Percentiles rank a stretch among this genome's conserved stretches.
phyloP scores from a whole-genome alignment of 2,113 vertebrate species.

The Bubo blakistoni region DNA sequence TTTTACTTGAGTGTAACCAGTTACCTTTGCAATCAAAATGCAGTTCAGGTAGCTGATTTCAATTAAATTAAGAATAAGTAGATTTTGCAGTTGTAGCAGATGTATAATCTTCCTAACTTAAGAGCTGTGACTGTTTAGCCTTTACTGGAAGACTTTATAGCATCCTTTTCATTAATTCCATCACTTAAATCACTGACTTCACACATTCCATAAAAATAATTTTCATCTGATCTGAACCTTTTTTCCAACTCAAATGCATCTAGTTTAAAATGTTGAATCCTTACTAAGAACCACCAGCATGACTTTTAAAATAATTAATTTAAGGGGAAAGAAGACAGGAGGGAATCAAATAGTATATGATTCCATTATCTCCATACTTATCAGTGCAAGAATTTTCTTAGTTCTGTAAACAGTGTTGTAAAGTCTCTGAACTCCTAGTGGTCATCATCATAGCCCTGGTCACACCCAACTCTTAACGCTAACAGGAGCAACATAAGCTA shows the following conservation, averaged over 20 bases:
- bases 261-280: neutral
- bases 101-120: neutral
- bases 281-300: neutral
- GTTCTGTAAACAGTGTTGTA: neutral
- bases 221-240: neutral
- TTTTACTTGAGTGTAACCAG: neutral
- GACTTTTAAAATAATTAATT: neutral
- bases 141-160: neutral
- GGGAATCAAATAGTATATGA: neutral
- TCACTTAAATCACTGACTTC: neutral
- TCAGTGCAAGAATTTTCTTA: neutral
- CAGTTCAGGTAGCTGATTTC: neutral
- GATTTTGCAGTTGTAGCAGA: neutral
- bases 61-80: neutral
- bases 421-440: neutral
- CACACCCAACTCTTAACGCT: neutral
- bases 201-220: neutral
- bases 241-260: neutral
- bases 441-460: neutral
- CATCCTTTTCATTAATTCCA: neutral
- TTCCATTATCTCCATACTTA: neutral
- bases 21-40: neutral
- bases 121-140: neutral
- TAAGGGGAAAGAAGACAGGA: neutral
- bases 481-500: neutral